Evolutionary conservation across 1,140 invertebrate genomes (phyloP).

Genomic region (Brachionus asplanchnoidis): DNA sequence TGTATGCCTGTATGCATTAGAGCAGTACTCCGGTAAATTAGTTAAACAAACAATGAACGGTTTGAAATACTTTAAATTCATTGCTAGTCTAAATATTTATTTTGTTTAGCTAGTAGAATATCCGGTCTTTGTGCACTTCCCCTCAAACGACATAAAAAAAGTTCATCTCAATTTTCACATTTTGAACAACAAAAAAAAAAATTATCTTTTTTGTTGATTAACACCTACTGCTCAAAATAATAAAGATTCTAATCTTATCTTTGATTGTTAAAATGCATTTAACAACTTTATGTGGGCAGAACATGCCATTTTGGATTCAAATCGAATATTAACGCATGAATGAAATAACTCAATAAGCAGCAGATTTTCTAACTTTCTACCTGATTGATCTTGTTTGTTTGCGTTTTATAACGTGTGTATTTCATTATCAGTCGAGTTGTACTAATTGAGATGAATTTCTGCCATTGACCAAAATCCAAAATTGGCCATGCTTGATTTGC

Average conservation of each 20-base stretch:
- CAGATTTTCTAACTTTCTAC: constrained; percentile 34
- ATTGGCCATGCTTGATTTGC: constrained; percentile 23
- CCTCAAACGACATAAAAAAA: constrained; percentile 9
- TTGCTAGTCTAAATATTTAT: constrained; percentile 10
- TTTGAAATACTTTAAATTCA: constrained; percentile 34
- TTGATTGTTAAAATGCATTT: constrained; percentile 8
- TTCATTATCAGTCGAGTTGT: constrained; percentile 19
- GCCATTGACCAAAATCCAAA: not conserved
- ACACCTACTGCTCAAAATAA: constrained; percentile 31
- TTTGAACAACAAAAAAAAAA: not conserved
- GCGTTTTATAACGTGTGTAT: constrained; percentile 12
- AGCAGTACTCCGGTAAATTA: constrained; percentile 34
- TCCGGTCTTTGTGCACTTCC: not conserved
- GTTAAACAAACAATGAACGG: constrained; percentile 36
- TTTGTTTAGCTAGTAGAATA: not conserved
- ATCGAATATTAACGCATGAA: constrained; percentile 23
- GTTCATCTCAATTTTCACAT: constrained; percentile 25
- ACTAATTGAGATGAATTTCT: constrained; percentile 10
- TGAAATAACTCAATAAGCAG: constrained; percentile 11
- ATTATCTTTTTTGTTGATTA: not conserved
- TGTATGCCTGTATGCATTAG: not conserved
- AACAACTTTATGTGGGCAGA: constrained; percentile 8
- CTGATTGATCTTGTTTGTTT: constrained; percentile 19
- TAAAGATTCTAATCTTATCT: constrained; percentile 35
- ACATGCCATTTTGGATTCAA: not conserved